A percentile compares a stretch with the other conserved stretches of the same genome.
Evolutionary conservation across 2,888 invertebrate genomes (phyloP).

Genomic region (Trissolcus brochymenae): DNA sequence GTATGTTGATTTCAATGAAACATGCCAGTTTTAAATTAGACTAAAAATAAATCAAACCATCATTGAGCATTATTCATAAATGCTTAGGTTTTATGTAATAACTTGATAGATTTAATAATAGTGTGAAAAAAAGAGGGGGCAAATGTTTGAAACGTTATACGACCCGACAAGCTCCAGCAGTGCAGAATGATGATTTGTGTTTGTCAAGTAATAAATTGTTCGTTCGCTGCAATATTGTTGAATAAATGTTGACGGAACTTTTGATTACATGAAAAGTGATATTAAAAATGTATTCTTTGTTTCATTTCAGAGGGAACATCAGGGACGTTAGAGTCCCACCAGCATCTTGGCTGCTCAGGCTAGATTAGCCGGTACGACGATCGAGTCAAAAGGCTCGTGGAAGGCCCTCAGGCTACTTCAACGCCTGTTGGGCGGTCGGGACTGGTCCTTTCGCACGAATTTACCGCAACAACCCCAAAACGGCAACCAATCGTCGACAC

Average conservation of each 20-base stretch:
- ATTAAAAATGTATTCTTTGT: neutral
- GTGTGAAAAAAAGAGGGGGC: no score
- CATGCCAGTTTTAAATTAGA: no score
- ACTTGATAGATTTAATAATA: no score
- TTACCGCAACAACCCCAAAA: conserved; percentile 75
- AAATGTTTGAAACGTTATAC: no score
- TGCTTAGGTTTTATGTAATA: no score
- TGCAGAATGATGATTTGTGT: neutral
- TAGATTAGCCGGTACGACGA: conserved; percentile 67
- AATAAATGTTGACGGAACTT: no score
- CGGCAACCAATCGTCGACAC: conserved; percentile 76
- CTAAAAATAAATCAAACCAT: no score
- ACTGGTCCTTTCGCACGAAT: conserved; percentile 73
- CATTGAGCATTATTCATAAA: no score
- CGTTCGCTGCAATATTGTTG: no score
- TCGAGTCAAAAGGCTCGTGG: conserved; percentile 69
- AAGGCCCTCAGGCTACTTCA: conserved; percentile 70
- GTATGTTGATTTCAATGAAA: no score
- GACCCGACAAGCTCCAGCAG: neutral
- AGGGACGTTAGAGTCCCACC: conserved; percentile 52
- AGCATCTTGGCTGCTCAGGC: conserved; percentile 41
- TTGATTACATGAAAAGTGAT: neutral
- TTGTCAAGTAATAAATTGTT: neutral
- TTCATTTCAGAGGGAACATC: conserved; percentile 36
- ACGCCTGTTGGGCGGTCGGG: conserved; percentile 70